Conservation (phyloP, 2,797 vertebrate genomes). For the Carcharodon carcharias region DNA sequence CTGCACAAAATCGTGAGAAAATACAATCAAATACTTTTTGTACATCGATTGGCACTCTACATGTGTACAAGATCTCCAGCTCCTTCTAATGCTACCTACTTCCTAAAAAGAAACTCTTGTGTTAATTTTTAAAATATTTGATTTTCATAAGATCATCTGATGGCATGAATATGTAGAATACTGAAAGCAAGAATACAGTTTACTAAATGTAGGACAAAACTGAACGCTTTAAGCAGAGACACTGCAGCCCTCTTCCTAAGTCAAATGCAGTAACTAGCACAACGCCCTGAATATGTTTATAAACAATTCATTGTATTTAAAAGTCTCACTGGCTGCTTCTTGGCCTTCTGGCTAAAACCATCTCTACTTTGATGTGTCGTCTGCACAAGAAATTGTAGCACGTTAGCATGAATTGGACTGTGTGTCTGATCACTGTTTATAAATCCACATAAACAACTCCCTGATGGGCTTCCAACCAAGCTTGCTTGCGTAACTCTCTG, state of each 20-base stretch:
- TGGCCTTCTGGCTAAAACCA: neutral
- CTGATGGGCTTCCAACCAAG: neutral
- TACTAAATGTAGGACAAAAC: neutral
- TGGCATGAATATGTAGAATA: neutral
- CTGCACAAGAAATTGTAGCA: neutral
- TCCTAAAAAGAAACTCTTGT: neutral
- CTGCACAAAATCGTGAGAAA: neutral
- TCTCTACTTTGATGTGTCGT: neutral
- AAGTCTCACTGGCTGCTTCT: neutral
- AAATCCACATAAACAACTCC: neutral
- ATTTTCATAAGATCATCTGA: neutral
- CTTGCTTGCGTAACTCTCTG: no score
- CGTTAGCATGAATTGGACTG: neutral
- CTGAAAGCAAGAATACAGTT: neutral
- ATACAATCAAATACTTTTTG: neutral
- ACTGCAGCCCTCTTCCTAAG: neutral
- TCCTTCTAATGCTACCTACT: neutral
- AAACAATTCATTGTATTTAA: neutral
- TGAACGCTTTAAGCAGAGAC: neutral
- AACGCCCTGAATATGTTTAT: neutral
- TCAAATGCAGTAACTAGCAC: neutral
- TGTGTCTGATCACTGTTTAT: neutral
- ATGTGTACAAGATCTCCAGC: neutral
- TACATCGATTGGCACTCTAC: no score
- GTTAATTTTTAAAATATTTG: neutral